A percentile compares a stretch with the other conserved stretches of the same genome.
These are phyloP conservation scores for Zosterops lateralis DNA, from an alignment of 2,113 vertebrate species.

Conservation along the genomic window DNA sequence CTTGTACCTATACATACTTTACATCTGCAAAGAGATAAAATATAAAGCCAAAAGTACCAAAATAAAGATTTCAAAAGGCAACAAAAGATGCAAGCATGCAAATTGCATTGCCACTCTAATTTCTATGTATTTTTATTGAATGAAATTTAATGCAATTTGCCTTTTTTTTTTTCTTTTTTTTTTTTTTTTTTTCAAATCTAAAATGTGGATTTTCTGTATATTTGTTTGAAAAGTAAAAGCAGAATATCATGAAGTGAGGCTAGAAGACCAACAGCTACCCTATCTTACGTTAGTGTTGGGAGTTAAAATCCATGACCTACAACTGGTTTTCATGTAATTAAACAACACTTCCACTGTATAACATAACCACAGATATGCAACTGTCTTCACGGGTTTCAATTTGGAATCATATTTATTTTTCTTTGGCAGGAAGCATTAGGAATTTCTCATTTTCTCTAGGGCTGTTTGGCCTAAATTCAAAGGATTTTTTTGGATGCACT, in stretches of 20 bases:
- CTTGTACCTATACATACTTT: background rate
- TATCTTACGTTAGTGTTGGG: background rate
- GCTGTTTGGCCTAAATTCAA: background rate
- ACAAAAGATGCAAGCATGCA: background rate
- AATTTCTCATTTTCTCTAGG: constrained; percentile 2
- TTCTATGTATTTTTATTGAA: background rate
- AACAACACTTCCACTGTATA: background rate
- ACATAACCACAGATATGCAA: background rate
- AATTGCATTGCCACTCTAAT: background rate
- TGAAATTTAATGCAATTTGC: background rate
- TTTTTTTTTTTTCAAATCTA: background rate
- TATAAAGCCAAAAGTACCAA: background rate
- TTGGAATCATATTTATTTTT: background rate
- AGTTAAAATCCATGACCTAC: background rate
- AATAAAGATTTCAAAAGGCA: background rate
- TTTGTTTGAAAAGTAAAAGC: background rate
- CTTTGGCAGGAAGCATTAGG: background rate
- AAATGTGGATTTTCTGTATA: background rate
- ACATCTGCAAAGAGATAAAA: background rate
- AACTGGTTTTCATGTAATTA: background rate
- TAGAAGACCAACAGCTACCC: background rate
- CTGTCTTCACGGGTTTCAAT: background rate
- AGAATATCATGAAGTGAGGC: background rate
- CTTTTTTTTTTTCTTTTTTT: background rate
- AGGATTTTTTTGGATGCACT: background rate